These are phyloP conservation scores for Ptilorrhoa leucosticta DNA, from an alignment of 2,113 vertebrate genomes.

Conservation along the genomic window DNA sequence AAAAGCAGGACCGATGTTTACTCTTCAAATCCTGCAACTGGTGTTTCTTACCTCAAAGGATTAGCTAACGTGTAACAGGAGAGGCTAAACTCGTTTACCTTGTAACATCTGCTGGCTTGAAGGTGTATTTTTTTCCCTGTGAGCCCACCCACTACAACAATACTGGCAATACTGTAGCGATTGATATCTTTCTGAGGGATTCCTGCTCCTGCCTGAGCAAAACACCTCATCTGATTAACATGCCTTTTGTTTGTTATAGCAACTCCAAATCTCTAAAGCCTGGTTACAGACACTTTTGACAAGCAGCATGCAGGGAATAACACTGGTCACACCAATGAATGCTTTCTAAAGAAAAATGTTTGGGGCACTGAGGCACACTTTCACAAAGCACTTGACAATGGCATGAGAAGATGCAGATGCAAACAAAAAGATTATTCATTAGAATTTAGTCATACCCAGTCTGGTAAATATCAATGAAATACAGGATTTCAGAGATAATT, in stretches of 20 bases:
- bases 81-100: not conserved
- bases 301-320: not conserved
- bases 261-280: not conserved
- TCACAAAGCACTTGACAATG: not conserved
- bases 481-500: not conserved
- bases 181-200: not conserved
- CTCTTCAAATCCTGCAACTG: not conserved
- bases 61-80: not conserved
- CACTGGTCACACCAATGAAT: not conserved
- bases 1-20: not conserved
- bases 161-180: not conserved
- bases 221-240: not conserved
- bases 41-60: not conserved
- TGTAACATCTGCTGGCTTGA: not conserved
- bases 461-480: not conserved
- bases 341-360: not conserved
- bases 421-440: not conserved
- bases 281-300: not conserved
- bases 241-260: not conserved
- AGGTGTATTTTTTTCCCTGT: not conserved
- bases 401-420: not conserved
- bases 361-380: not conserved
- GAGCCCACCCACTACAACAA: not conserved
- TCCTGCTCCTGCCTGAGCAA: conserved; percentile 6
- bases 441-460: not conserved